Base-by-base conservation (phyloP, 2,797 vertebrate genomes). In the Gymnodraco acuticeps region DNA sequence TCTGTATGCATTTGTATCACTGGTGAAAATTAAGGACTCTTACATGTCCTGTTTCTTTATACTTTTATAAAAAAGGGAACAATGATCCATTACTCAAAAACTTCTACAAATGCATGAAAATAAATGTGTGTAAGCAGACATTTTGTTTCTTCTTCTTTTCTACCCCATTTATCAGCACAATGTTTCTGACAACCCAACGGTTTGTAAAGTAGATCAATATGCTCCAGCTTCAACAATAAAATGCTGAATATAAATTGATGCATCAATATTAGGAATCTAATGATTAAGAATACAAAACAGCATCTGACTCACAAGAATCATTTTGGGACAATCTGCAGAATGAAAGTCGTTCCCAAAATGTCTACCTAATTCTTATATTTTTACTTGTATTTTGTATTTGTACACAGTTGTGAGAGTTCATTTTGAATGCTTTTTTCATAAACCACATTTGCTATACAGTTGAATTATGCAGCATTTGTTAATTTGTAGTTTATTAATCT, bases 1-100 rank as follows among this genome's bases (percentile, higher is more conserved):
- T 63, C 12, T 63, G 31, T 50, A 75, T 66, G 31, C 60, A 54
- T 77, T 47, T 20, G 20, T 54, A 38, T 59, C 58, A 48, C 19
- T 17, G 6, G n/a, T 46, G 55, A 33, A 60, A 67, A 66, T 46
- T 33, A 53, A 27, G 14, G 8, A 54, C 3, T 0, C 51, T 64
- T 70, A 15, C 12, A 15, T 41, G 20, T 64, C 41, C 15, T 47
- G 15, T 15, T 15, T 15, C 51, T 19, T 41, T 46, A 14, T 58
- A 56, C 6, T 31, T 64, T 1, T 23, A 4, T 9, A 17, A 45
- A 33, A 45, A 12, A 33, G 9, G 27, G 15, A 19, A 38, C 6
- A 38, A 38, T 38, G 8, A 38, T 38, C 33, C 33, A 38, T 38
- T 23, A 23, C 23, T 23, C 23, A 38, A 8, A 38, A 45, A 56